Conservation (phyloP, 2,113 vertebrate genomes). For the Eubucco bourcierii region DNA sequence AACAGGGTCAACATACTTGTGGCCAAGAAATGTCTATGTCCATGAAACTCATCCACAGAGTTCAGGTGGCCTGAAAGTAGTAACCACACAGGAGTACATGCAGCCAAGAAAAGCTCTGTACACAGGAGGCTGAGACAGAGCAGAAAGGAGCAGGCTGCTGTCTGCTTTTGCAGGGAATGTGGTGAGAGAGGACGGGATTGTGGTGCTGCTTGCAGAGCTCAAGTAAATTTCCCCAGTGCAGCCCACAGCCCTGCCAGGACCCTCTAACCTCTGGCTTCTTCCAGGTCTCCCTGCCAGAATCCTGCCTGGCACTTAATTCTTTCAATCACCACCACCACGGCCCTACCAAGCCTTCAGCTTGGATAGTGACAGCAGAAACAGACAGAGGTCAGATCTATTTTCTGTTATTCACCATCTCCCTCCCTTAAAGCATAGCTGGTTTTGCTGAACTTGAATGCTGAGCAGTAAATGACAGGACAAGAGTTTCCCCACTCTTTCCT, state of each 20-base stretch:
- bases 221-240: not conserved
- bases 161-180: not conserved
- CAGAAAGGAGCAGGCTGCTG: not conserved
- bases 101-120: not conserved
- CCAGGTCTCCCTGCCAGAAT: not conserved
- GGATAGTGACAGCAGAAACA: not conserved
- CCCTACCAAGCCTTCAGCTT: not conserved
- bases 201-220: not conserved
- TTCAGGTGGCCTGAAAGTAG: not conserved
- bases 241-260: accelerated
- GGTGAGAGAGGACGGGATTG: not conserved
- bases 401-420: not conserved
- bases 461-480: not conserved
- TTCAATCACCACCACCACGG: accelerated
- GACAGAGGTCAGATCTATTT: not conserved
- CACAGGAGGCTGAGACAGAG: not conserved
- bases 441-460: not conserved
- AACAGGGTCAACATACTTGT: not conserved
- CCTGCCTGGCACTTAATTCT: not conserved
- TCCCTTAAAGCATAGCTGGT: not conserved
- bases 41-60: not conserved
- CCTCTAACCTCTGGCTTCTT: not conserved
- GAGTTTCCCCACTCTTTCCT: not conserved
- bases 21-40: not conserved
- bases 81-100: not conserved